Evolutionary conservation across 1,140 invertebrate species (phyloP).

Genomic region (Aplysia californica): DNA sequence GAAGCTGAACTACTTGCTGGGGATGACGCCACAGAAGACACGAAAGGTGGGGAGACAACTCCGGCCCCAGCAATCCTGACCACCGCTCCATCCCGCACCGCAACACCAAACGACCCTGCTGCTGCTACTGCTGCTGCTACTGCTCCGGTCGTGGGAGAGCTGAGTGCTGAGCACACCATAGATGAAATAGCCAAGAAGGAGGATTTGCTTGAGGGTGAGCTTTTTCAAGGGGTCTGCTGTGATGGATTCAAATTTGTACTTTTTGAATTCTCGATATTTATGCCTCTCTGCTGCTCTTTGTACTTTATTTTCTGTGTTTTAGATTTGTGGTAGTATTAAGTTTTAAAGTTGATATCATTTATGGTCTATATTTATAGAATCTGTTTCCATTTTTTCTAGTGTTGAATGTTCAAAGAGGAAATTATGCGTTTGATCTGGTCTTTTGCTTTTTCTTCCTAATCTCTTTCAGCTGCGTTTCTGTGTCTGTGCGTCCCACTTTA

Average conservation of each 20-base stretch:
- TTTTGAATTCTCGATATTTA: neutral
- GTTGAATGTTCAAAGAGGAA: too few species aligned
- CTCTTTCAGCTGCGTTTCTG: too few species aligned
- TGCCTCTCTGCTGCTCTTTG: neutral
- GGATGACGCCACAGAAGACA: slow-evolving; percentile 22
- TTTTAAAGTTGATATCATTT: too few species aligned
- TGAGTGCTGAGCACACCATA: too few species aligned
- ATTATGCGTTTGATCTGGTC: neutral
- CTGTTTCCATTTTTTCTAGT: too few species aligned
- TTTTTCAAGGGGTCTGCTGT: too few species aligned
- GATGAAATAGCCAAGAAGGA: slow-evolving; percentile 36
- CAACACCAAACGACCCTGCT: slow-evolving; percentile 14
- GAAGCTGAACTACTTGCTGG: neutral
- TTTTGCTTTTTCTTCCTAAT: neutral
- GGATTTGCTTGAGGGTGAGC: slow-evolving; percentile 38
- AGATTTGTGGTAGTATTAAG: too few species aligned
- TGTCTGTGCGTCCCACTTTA: too few species aligned
- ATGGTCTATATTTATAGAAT: too few species aligned
- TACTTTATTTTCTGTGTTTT: too few species aligned
- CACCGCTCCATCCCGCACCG: slow-evolving; percentile 19
- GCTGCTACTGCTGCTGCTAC: slow-evolving; percentile 25
- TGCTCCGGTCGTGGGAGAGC: slow-evolving; percentile 15
- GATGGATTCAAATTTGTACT: neutral
- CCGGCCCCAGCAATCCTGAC: slow-evolving; percentile 26
- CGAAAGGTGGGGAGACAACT: slow-evolving; percentile 38